Evolutionary conservation across 2,888 invertebrate genomes (phyloP).

Genomic region (Molorchus minor): DNA sequence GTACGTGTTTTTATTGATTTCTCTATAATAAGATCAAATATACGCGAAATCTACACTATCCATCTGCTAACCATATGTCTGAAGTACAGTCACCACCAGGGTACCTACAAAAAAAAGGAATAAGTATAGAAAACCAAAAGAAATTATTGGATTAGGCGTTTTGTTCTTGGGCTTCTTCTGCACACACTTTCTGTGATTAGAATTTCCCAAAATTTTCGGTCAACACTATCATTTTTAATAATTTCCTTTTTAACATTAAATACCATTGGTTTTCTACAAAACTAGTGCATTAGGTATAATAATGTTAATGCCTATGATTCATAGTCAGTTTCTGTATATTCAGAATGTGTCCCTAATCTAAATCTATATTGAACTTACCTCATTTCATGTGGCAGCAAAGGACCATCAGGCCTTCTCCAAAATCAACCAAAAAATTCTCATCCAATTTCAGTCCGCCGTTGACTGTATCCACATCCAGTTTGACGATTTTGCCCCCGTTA

Average conservation of each 20-base stretch:
- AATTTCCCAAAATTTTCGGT: too few species aligned
- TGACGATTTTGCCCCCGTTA: conserved; percentile 78
- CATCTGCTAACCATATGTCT: conserved; percentile 85
- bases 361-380: conserved; percentile 69
- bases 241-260: too few species aligned
- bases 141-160: too few species aligned
- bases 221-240: too few species aligned
- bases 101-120: conserved; percentile 73
- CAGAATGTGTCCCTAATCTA: too few species aligned
- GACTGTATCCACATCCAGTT: conserved; percentile 83
- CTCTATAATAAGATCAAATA: not conserved
- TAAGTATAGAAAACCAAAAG: too few species aligned
- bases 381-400: conserved; percentile 93
- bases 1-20: too few species aligned
- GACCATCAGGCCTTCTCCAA: conserved; percentile 87
- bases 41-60: conserved; percentile 44
- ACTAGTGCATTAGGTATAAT: too few species aligned
- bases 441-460: conserved; percentile 91
- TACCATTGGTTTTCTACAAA: too few species aligned
- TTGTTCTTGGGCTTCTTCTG: too few species aligned
- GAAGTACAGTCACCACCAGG: conserved; percentile 98
- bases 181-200: too few species aligned
- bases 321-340: conserved; percentile 4
- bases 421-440: conserved; percentile 88
- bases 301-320: too few species aligned